A percentile compares a stretch with the other conserved stretches of the same genome.
Conservation (phyloP, 2,797 vertebrate species). For the Spea hammondii region DNA sequence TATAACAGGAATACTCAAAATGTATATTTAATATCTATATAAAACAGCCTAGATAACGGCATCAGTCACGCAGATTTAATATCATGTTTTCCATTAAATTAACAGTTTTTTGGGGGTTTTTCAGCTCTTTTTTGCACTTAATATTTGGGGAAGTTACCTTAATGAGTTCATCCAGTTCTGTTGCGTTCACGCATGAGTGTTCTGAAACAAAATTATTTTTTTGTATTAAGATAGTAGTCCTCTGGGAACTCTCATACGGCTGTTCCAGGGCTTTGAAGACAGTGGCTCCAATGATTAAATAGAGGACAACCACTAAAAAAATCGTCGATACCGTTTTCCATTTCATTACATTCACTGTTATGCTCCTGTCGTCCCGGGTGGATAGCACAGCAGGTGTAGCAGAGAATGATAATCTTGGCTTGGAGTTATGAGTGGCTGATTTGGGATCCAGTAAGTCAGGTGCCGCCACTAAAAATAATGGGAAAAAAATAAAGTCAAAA, state of each 20-base stretch:
- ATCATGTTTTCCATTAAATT: no score
- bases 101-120: no score
- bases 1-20: no score
- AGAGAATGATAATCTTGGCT: constrained; percentile 93
- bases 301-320: constrained; percentile 94
- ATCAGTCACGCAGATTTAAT: no score
- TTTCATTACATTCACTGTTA: constrained; percentile 89
- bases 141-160: constrained; percentile 73
- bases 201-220: constrained; percentile 85
- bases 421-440: constrained; percentile 89
- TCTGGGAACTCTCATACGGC: constrained; percentile 87
- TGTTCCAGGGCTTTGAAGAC: constrained; percentile 94
- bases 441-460: constrained; percentile 98
- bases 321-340: constrained; percentile 98
- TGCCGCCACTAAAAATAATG: constrained; percentile 83
- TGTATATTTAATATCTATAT: no score
- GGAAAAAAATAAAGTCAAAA: constrained; percentile 16
- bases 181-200: constrained; percentile 87
- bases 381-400: constrained; percentile 82
- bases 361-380: constrained; percentile 82
- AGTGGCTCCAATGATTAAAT: constrained; percentile 91
- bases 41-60: no score
- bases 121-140: no score
- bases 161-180: constrained; percentile 90
- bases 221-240: constrained; percentile 82